Evolutionary conservation across 2,113 vertebrate species (phyloP).

Genomic region (Calypte anna): DNA sequence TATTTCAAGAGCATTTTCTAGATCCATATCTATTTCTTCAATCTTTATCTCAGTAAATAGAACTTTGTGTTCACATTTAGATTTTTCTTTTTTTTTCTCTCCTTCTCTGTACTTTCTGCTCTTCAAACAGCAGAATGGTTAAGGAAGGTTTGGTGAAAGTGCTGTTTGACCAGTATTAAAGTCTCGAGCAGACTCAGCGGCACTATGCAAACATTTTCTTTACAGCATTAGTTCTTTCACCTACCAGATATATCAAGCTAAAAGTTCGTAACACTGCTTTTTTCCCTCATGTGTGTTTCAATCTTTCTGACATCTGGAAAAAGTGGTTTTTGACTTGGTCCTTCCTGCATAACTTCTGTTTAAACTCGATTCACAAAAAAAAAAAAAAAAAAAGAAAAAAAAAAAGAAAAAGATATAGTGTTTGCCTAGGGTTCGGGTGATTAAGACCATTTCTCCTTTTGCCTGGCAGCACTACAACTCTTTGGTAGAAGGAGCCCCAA

Average conservation of each 20-base stretch:
- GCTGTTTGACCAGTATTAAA: background rate
- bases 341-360: constrained; percentile 73
- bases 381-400: constrained; percentile 71
- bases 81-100: background rate
- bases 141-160: constrained; percentile 24
- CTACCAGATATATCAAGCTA: constrained; percentile 61
- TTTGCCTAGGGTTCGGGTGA: constrained; percentile 59
- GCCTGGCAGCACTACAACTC: constrained; percentile 65
- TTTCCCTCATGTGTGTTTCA: constrained; percentile 51
- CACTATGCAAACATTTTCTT: constrained; percentile 68
- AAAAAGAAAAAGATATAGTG: constrained; percentile 67
- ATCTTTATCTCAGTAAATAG: constrained; percentile 75
- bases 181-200: constrained; percentile 29
- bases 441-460: constrained; percentile 68
- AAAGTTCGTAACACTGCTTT: constrained; percentile 48
- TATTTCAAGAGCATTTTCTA: constrained; percentile 74
- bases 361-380: constrained; percentile 70
- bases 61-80: constrained; percentile 22
- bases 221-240: constrained; percentile 61
- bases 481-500: constrained; percentile 69
- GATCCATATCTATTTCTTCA: constrained; percentile 69
- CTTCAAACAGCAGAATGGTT: constrained; percentile 12
- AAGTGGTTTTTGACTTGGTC: constrained; percentile 71
- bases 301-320: constrained; percentile 81
- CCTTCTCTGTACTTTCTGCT: constrained; percentile 10